Percentiles rank a stretch among this genome's conserved stretches.
Conservation (phyloP, 2,888 invertebrate genomes). For the Melipona bicolor region DNA sequence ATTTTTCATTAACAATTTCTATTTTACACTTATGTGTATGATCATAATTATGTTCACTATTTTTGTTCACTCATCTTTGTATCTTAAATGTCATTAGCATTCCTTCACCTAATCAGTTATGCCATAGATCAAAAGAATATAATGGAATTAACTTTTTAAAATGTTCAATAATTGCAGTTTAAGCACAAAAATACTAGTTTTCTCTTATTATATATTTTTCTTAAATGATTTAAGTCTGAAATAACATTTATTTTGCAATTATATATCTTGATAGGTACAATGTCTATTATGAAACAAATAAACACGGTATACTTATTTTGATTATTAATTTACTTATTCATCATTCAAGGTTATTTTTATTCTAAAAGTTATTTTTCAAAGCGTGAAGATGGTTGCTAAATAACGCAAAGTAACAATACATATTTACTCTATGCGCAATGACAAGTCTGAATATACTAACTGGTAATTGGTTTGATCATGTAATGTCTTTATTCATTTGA, state of each 20-base stretch:
- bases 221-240: conserved; percentile 4
- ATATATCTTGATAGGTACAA: neutral
- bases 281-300: conserved; percentile 15
- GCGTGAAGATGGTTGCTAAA: neutral
- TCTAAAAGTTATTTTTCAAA: neutral
- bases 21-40: neutral
- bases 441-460: neutral
- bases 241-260: conserved; percentile 6
- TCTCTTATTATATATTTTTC: neutral
- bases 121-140: neutral
- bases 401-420: neutral
- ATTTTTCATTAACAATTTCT: conserved; percentile 28
- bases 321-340: neutral
- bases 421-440: neutral
- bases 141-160: neutral
- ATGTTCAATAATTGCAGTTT: neutral
- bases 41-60: neutral
- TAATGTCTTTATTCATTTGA: conserved; percentile 22
- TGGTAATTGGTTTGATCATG: conserved; percentile 18
- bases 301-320: neutral
- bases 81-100: neutral
- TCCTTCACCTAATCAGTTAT: neutral
- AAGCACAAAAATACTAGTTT: conserved; percentile 1
- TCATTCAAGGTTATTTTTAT: neutral
- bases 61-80: too few relatives aligned